These are phyloP conservation scores for Hormaphis cornu DNA, from an alignment of 1,140 invertebrate species.

Conservation along the genomic window DNA sequence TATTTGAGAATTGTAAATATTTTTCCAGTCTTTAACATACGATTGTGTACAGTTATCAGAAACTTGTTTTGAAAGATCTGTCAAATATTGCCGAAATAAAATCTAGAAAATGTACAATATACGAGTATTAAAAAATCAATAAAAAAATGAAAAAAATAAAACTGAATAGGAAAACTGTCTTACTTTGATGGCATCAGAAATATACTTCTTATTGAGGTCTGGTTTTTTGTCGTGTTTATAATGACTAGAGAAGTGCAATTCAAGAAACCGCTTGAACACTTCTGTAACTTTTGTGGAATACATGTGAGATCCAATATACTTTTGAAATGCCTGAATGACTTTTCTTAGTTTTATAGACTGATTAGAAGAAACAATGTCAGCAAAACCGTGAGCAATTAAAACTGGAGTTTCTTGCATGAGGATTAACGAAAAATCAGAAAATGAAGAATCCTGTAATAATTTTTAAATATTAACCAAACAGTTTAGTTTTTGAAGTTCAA, in stretches of 20 bases:
- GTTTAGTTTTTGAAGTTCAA: too few relatives aligned
- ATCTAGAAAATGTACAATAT: too few relatives aligned
- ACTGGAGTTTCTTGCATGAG: constrained; percentile 26
- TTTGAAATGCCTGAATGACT: constrained; percentile 28
- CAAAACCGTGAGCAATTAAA: constrained; percentile 16
- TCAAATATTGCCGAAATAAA: constrained; percentile 14
- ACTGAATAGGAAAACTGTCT: background rate
- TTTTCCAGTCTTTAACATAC: constrained; percentile 5
- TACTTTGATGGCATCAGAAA: constrained; percentile 20
- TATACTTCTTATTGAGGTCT: constrained; percentile 20
- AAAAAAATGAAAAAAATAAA: background rate
- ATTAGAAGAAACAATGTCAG: constrained; percentile 12
- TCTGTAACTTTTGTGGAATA: constrained; percentile 14
- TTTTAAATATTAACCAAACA: background rate
- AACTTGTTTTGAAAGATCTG: constrained; percentile 23
- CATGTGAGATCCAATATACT: constrained; percentile 24
- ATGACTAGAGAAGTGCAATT: constrained; percentile 15
- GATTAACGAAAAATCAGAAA: constrained; percentile 14
- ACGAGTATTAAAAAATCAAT: background rate
- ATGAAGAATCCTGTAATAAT: constrained; percentile 12
- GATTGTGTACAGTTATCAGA: background rate
- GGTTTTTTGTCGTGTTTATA: constrained; percentile 11
- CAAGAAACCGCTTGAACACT: constrained; percentile 4
- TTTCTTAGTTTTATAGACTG: constrained; percentile 14
- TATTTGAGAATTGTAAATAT: constrained; percentile 24